Evolutionary conservation across 2,888 invertebrate genomes (phyloP).

Genomic region (Thecocarcelia acutangulata): DNA sequence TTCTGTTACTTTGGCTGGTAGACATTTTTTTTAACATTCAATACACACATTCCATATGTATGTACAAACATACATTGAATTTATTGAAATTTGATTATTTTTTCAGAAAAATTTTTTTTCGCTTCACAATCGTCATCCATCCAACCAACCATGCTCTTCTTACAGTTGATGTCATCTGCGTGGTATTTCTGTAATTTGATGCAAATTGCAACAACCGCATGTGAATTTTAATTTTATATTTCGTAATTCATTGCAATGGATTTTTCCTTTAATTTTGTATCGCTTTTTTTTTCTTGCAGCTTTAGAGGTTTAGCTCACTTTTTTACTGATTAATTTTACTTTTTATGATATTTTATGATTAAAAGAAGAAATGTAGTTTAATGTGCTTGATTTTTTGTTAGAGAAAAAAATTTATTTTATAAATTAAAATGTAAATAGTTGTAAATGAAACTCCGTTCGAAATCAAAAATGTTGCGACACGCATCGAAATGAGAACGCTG

Average conservation of each 20-base stretch:
- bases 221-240: slow-evolving; percentile 56
- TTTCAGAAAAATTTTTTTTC: slow-evolving; percentile 4
- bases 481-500: no score
- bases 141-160: slow-evolving; percentile 31
- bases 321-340: not conserved
- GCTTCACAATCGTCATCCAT: slow-evolving; percentile 6
- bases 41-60: not conserved
- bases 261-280: not conserved
- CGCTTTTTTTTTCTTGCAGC: not conserved
- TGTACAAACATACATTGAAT: slow-evolving; percentile 32
- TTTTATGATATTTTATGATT: no score
- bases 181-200: slow-evolving; percentile 60
- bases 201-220: slow-evolving; percentile 61
- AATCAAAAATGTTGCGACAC: no score
- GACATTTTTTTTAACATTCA: slow-evolving; percentile 21
- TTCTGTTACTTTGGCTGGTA: slow-evolving; percentile 25
- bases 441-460: no score
- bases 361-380: no score
- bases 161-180: slow-evolving; percentile 54
- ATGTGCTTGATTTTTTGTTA: no score
- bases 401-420: no score
- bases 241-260: slow-evolving; percentile 48
- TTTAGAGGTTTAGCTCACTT: slow-evolving; percentile 24
- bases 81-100: slow-evolving; percentile 62
- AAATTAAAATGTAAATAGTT: no score